Evolutionary conservation across 2,113 vertebrate genomes (phyloP), one percentile per base, ranked within the genome.

Genomic region (Calidris pygmaea): DNA sequence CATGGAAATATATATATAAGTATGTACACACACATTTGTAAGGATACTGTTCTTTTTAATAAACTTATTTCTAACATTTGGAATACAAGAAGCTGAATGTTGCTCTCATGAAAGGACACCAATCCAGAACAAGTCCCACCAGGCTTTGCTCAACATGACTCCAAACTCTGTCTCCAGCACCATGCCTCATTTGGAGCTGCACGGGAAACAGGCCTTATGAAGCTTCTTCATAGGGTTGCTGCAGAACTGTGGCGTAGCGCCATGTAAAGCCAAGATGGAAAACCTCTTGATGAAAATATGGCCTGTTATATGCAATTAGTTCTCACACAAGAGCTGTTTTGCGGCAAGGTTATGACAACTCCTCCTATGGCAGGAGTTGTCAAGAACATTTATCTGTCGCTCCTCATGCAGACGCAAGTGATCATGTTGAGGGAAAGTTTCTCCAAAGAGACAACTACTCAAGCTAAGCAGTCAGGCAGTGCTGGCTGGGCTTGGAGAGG

Each of bases 81-180:
- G 19, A 39, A 47, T 16, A 6, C 16, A 59, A 34, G 17, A 18
- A 76, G 14, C 2, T 17, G 48, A 70, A 66, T 29, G 26, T 20
- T 50, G 43, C 23, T 59, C 34, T 37, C 10, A 3, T n/a, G n/a
- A 71, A 85, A 66, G 27, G 30, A 30, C 37, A 70, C 2, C 1
- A 10, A 58, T 6, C 5, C 37, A 50, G 22, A 87, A 29, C 5
- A 68, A 30, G 26, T 74, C 15, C 30, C 24, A 24, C 4, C 4
- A 18, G 43, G 5, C 34, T 79, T 43, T 47, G 7, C 11, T 65
- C 20, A 43, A 12, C 12, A 3, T 3, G 10, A 37, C 26, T n/a
- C n/a, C n/a, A 26, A 0, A 1, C 5, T 32, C 1, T n/a, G 10
- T 8, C 29, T 66, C 68, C 16, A 60, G 50, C 12, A 4, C 5